Evolutionary conservation across 2,888 invertebrate species (phyloP), one percentile per base, ranked within the genome.

Genomic region (Hypercompe scribonia): DNA sequence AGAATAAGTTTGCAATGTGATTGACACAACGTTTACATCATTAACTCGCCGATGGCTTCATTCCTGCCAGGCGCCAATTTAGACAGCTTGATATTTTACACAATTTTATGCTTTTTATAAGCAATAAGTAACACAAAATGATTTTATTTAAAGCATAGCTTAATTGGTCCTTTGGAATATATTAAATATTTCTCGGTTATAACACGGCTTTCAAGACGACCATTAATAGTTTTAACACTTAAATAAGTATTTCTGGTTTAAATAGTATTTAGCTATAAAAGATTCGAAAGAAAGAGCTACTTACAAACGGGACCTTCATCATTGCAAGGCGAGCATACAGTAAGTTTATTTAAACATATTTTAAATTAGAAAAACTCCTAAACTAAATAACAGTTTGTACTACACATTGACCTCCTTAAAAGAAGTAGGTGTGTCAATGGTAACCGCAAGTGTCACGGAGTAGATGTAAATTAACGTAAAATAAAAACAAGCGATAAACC

Each of bases 11-110:
- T 61, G 80, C 73, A 72, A 74, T 71, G 68, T 73, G 76, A 78
- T 78, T 76, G 82, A 75, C 68, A 64, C 73, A 67, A 78, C 74
- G 71, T 78, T 80, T 61, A 68, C 61, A 70, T 50, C 72, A 77
- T 82, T 80, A 82, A 65, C 64, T 74, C 50, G 67, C 74, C 73
- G 75, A 82, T 77, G 76, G 75, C 80, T 81, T 76, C 79, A 82
- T 82, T 79, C 74, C 71, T 42, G 39, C 58, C 34, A 31, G 34
- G 8, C n/a, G 61, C 72, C 74, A 75, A 71, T 81, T 74, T 76
- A 68, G 50, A 61, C 2, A 31, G 31, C 18, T 77, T 28, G 11
- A 54, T 71, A 10, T 58, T 34, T 31, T 58, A 68, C 63, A 64
- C 61, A 39, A 46, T 39, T 72, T 69, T 76, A 61, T 69, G 18